Evolutionary conservation across 2,113 vertebrate genomes (phyloP), one percentile per base, ranked within the genome.

Genomic region (Pangasianodon hypophthalmus): DNA sequence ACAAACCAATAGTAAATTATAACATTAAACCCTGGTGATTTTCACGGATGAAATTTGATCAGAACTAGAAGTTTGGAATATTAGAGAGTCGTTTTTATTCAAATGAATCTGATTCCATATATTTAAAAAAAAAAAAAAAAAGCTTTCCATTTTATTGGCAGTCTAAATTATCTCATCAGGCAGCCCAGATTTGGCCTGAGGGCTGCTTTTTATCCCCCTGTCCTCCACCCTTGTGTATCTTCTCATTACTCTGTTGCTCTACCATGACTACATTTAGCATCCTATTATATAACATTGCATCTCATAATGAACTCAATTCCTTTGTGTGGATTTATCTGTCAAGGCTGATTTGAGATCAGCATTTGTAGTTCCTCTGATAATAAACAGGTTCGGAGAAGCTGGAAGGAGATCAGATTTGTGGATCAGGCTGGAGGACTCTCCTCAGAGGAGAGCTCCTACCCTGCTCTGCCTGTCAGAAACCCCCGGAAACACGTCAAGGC

Each of bases 211-310:
- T 10, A 1, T 3, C n/a, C 2, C 64, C 18, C 6, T 0, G 18
- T 7, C 32, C 37, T 44, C 18, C 29, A 71, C 71, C 71, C 37
- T 75, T 2, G 18, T 75, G 71, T 44, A 44, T 44, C 37, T 44
- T 75, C 71, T 75, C 71, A 75, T 75, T 75, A 75, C 71, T 44
- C 8, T 8, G 18, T 44, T 75, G 37, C 44, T 75, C 32, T 75
- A 44, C 71, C 71, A 44, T 75, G 71, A 41, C 71, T 44, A 41
- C 71, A 75, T 69, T 73, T 75, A 75, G 71, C 71, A 75, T 75
- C 71, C 37, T 41, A 44, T 79, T 79, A 48, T 48, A 21, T 13
- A 24, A 77, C 44, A 11, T 16, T 26, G 44, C 44, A 13, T 77
- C 73, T 10, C 24, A 4, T 79, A 48, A 48, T 26, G 75, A 79